Evolutionary conservation across 2,113 vertebrate species (phyloP), one percentile per base, ranked within the genome.

Genomic region (Scomber japonicus): DNA sequence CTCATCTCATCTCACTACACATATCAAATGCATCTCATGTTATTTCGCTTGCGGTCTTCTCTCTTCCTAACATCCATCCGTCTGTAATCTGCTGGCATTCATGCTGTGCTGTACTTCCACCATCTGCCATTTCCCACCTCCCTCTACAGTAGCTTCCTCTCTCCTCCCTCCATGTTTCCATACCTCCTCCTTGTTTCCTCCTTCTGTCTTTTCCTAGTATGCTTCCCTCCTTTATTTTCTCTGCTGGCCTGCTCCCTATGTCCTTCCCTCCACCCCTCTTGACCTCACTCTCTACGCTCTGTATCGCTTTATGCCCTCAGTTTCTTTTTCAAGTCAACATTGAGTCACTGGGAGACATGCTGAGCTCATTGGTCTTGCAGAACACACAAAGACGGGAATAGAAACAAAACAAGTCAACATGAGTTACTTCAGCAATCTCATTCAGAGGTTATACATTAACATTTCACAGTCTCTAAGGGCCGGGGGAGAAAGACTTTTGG

Each of bases 121-220:
- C 90, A 90, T 91, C 83, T 93, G 92, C 69, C 83, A 73, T 91
- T 72, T 83, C 78, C 79, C 61, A 17, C 81, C 81, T 85, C 85
- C 71, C 85, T 85, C 73, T 53, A 40, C 35, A 40, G 35, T 40
- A 51, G 80, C 55, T 61, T 73, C 50, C 53, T 56, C 75, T 60
- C 12, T 45, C 46, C 35, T 62, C 71, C n/a, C 19, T 64, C 68
- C 67, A 55, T 82, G 24, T 44, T 82, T 62, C 71, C 63, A 0
- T 14, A 46, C 16, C 67, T 68, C 62, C 63, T 67, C 70, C 50
- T 49, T 6, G 3, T 63, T 60, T 9, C 31, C 13, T 50, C 27
- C 60, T 50, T 50, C 31, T 19, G 24, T 63, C 69, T 70, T 72
- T 55, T 75, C 56, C 64, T 67, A 56, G 35, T 73, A 45, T 60